Evolutionary conservation across 2,888 invertebrate species (phyloP).

Genomic region (Ornithoptera priamus): DNA sequence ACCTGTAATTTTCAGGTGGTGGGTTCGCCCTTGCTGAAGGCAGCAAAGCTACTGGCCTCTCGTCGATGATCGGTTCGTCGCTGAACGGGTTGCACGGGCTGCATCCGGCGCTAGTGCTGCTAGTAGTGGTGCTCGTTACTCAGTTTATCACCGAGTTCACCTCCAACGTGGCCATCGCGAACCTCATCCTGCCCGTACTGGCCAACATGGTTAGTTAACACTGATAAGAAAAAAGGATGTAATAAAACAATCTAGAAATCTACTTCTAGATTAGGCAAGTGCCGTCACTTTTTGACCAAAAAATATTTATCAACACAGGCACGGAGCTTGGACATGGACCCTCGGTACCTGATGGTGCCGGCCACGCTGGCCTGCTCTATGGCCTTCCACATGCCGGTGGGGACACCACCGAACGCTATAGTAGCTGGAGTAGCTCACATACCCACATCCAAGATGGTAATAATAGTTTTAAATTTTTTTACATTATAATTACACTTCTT

Average conservation of each 20-base stretch:
- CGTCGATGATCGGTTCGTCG: conserved; percentile 85
- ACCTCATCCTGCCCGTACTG: conserved; percentile 91
- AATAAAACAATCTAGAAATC: too few relatives aligned
- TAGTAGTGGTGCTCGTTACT: conserved; percentile 88
- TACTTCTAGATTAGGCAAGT: too few relatives aligned
- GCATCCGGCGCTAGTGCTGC: conserved; percentile 82
- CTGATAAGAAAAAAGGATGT: too few relatives aligned
- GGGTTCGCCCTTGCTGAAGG: conserved; percentile 95
- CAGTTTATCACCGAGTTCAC: conserved; percentile 93
- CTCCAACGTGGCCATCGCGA: conserved; percentile 94
- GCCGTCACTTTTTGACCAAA: too few relatives aligned
- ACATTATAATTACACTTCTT: neutral
- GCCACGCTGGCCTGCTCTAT: conserved; percentile 94
- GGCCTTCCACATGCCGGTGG: conserved; percentile 96
- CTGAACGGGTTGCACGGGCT: conserved; percentile 83
- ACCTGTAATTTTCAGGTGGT: conserved; percentile 79
- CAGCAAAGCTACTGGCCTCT: conserved; percentile 89
- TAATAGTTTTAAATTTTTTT: conserved; percentile 29
- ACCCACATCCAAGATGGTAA: conserved; percentile 88
- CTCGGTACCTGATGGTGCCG: conserved; percentile 93
- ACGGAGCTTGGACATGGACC: conserved; percentile 86
- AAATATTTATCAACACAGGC: conserved; percentile 72
- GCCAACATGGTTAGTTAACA: conserved; percentile 81
- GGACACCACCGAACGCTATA: conserved; percentile 97
- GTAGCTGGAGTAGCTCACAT: conserved; percentile 91